Base-by-base conservation (phyloP, 1,140 invertebrate species). In the Atta colombica region DNA sequence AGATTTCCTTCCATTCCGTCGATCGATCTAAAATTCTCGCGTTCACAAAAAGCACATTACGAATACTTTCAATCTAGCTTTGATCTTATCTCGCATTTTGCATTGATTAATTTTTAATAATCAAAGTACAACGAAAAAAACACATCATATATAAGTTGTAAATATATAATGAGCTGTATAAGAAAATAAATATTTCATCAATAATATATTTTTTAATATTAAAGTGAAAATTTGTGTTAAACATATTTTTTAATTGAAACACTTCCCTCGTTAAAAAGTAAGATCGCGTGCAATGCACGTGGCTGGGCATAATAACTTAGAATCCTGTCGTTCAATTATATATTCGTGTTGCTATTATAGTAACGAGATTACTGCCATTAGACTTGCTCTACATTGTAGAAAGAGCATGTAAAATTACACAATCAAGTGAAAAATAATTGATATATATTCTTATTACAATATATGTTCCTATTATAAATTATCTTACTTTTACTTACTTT, bases 21-120 rank as follows among this genome's bases (percentile, higher is more conserved):
- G 63, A 65, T 77, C 53, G 69, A 58, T 28, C 16, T 25, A 49
- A 84, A 84, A 84, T 63, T 84, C 71, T 61, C 55, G n/a, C 12
- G 16, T n/a, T 68, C 18, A 65, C 78, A 7, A 60, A 61, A 74
- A 82, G 3, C 14, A 1, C 28, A 28, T 31, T 60, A 71, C 35
- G n/a, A 14, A 66, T 65, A 53, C n/a, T 51, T 61, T 14, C 39
- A 49, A 82, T 82, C 53, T 45, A 10, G 35, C 25, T 72, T 74
- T 49, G 45, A 31, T 55, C 18, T 72, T 60, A 71, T 60, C 53
- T 60, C 53, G 4, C 31, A 25, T n/a, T 49, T 58, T 16, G 3
- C 14, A 60, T 49, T 49, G 68, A 25, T 21, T 75, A 51, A 84
- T 61, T 61, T 74, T 74, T 51, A 4, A 74, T 45, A 35, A 71